Percentiles rank a stretch among this genome's conserved stretches.
These are phyloP conservation scores for Sthenelais limicola DNA, from an alignment of 2,888 invertebrate genomes.

Conservation along the genomic window DNA sequence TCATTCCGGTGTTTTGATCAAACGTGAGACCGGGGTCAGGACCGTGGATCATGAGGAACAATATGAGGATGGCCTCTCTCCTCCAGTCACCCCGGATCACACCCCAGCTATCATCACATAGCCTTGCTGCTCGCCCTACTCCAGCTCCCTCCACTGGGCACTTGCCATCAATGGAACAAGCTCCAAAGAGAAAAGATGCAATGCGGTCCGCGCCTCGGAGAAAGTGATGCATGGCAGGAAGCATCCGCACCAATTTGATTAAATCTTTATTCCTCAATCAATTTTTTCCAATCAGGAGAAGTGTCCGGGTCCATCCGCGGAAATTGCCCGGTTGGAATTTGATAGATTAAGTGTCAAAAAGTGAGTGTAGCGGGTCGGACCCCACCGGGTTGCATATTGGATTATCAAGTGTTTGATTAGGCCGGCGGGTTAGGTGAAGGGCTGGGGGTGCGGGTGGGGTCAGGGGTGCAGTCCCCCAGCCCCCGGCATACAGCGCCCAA, in stretches of 20 bases:
- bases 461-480: conserved; percentile 7
- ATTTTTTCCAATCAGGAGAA: conserved; percentile 45
- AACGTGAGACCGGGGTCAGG: no score
- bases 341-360: conserved; percentile 47
- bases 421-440: conserved; percentile 8
- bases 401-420: conserved; percentile 40
- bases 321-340: conserved; percentile 40
- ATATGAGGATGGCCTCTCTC: no score
- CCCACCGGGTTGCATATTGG: conserved; percentile 29
- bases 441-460: conserved; percentile 11
- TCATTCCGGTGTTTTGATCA: no score
- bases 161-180: no score
- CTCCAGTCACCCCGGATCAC: no score
- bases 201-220: not conserved
- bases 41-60: no score
- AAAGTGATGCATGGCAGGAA: conserved; percentile 20
- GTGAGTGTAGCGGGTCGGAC: conserved; percentile 34
- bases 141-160: no score
- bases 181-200: conserved; percentile 11
- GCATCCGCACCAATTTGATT: conserved; percentile 37
- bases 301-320: conserved; percentile 41
- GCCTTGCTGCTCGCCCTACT: no score
- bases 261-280: conserved; percentile 45
- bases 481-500: not conserved
- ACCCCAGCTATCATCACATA: no score